A percentile compares a stretch with the other conserved stretches of the same genome.
Evolutionary conservation across 2,888 invertebrate genomes (phyloP).

Genomic region (Drosophila yooni): DNA sequence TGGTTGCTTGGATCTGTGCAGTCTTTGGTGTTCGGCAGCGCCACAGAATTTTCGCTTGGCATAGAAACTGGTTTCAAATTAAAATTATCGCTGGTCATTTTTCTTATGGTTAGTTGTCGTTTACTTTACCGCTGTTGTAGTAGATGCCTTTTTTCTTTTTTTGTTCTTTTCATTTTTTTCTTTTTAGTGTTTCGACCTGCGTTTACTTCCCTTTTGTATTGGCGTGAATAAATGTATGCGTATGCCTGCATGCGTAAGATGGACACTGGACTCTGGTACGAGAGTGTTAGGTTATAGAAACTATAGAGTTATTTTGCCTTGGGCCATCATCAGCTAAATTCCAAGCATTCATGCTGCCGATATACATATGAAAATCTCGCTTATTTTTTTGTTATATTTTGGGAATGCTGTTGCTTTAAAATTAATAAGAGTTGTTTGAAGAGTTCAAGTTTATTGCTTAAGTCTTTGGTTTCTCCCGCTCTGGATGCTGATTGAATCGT

Average conservation of each 20-base stretch:
- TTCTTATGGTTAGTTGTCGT: slow-evolving; percentile 80
- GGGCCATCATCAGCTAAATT: slow-evolving; percentile 39
- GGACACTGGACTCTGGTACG: slow-evolving; percentile 21
- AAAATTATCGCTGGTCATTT: slow-evolving; percentile 84
- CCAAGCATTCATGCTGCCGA: slow-evolving; percentile 41
- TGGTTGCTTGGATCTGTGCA: slow-evolving; percentile 42
- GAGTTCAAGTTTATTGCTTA: slow-evolving; percentile 48
- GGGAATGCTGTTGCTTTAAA: neutral
- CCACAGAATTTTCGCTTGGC: slow-evolving; percentile 78
- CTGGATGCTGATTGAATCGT: neutral
- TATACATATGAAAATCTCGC: slow-evolving; percentile 14
- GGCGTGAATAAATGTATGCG: slow-evolving; percentile 61
- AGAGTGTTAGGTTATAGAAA: slow-evolving; percentile 14
- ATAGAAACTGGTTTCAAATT: slow-evolving; percentile 83
- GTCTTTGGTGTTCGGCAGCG: slow-evolving; percentile 53
- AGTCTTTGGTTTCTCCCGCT: slow-evolving; percentile 53
- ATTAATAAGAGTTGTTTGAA: neutral
- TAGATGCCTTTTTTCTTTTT: slow-evolving; percentile 43
- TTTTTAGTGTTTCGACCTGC: slow-evolving; percentile 67
- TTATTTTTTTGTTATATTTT: slow-evolving; percentile 2
- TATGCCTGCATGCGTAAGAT: slow-evolving; percentile 48
- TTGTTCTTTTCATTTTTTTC: slow-evolving; percentile 51
- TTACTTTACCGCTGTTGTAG: slow-evolving; percentile 62
- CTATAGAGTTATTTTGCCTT: slow-evolving; percentile 29
- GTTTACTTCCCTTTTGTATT: slow-evolving; percentile 60